Evolutionary conservation across 2,888 invertebrate genomes (phyloP).

Genomic region (Endotricha flammealis): DNA sequence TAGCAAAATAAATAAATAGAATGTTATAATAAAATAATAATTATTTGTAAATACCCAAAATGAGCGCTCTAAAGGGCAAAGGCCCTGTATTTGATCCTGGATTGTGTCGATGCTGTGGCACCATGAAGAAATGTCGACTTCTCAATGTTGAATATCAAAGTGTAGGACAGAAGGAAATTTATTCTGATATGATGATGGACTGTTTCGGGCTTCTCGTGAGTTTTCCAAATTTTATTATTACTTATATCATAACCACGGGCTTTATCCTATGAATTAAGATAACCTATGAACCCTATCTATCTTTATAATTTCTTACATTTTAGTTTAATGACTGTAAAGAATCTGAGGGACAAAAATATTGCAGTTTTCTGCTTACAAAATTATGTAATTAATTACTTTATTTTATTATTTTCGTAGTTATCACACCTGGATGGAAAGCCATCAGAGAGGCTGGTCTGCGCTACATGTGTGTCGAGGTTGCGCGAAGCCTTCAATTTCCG

Average conservation of each 20-base stretch:
- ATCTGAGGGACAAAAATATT: too few relatives aligned
- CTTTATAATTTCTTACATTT: too few relatives aligned
- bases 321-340: too few relatives aligned
- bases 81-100: constrained; percentile 60
- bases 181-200: constrained; percentile 66
- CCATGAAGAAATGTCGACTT: constrained; percentile 59
- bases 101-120: constrained; percentile 59
- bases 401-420: constrained; percentile 32
- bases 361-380: too few relatives aligned
- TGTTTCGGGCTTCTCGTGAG: constrained; percentile 63
- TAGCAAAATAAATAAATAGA: too few relatives aligned
- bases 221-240: constrained; percentile 8
- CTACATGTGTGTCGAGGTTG: constrained; percentile 52
- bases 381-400: neutral
- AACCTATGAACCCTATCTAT: too few relatives aligned
- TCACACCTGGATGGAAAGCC: constrained; percentile 53
- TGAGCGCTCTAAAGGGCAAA: constrained; percentile 44
- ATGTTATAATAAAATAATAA: neutral
- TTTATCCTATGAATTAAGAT: too few relatives aligned
- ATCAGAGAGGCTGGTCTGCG: constrained; percentile 54
- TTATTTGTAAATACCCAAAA: constrained; percentile 20
- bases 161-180: constrained; percentile 54
- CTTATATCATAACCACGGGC: too few relatives aligned
- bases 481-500: constrained; percentile 51
- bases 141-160: constrained; percentile 61